Conservation (phyloP, 92 coral and sea anemone genomes). For the Umimayanthus chanpuru region DNA sequence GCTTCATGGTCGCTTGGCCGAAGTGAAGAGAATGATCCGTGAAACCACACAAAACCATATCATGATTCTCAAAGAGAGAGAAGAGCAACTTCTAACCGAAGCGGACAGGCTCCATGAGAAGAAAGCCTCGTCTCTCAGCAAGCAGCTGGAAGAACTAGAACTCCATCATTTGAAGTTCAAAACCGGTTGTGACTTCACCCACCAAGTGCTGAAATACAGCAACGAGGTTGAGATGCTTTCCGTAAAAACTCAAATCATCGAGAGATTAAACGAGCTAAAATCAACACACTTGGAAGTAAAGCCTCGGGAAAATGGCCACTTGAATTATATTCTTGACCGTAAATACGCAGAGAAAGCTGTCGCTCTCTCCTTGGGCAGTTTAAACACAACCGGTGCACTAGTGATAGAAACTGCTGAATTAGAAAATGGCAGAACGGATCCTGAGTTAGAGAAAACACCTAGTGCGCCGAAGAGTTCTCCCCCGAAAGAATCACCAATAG, state of each 20-base stretch:
- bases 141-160: constrained; percentile 67
- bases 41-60: constrained; percentile 68
- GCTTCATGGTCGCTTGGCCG: constrained; percentile 74
- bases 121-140: constrained; percentile 64
- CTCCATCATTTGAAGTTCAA: constrained; percentile 64
- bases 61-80: constrained; percentile 71
- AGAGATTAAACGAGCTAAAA: constrained; percentile 69
- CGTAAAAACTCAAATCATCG: constrained; percentile 67
- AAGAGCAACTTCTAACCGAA: constrained; percentile 70
- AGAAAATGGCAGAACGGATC: constrained; percentile 38
- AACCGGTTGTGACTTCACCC: constrained; percentile 79
- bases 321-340: constrained; percentile 72
- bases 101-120: constrained; percentile 76
- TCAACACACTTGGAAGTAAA: constrained; percentile 53
- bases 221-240: constrained; percentile 85
- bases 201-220: constrained; percentile 84
- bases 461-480: constrained; percentile 15
- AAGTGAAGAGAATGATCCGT: constrained; percentile 79
- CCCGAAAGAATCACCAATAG: constrained; percentile 52
- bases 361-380: constrained; percentile 61
- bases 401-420: constrained; percentile 47
- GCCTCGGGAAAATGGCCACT: constrained; percentile 84
- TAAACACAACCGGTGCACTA: constrained; percentile 65
- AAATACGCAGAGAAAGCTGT: constrained; percentile 77
- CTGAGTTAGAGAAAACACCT: constrained; percentile 38